Evolutionary conservation across 2,113 vertebrate genomes (phyloP).

Genomic region (Aplodontia rufa): DNA sequence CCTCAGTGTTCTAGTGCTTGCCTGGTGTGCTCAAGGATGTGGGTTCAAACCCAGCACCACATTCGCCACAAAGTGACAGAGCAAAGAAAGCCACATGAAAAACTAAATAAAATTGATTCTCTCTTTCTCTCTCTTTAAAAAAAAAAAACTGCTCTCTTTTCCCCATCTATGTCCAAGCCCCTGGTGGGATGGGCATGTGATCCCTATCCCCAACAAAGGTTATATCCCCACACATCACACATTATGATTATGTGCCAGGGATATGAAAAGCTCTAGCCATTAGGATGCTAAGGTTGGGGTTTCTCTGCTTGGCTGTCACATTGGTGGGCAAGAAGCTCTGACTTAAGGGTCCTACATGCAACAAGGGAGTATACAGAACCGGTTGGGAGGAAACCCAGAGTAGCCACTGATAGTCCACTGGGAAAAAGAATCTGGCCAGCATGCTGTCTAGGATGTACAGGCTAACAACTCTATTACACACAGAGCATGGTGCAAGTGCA

Average conservation of each 20-base stretch:
- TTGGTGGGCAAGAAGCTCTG: not conserved
- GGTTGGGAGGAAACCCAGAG: not conserved
- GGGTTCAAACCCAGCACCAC: no score
- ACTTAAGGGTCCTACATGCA: not conserved
- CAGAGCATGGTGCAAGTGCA: not conserved
- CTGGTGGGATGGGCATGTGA: not conserved
- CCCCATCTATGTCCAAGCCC: not conserved
- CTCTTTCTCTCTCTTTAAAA: no score
- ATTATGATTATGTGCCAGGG: not conserved
- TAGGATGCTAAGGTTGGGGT: not conserved
- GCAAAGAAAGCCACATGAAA: no score
- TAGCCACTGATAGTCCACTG: not conserved
- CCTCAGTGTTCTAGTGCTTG: no score
- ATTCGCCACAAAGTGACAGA: no score
- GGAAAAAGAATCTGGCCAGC: conserved; percentile 1
- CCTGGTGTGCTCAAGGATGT: no score
- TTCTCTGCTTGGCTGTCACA: not conserved
- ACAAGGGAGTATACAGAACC: not conserved
- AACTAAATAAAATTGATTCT: no score
- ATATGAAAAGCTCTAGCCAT: not conserved
- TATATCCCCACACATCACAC: not conserved
- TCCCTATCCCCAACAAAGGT: not conserved
- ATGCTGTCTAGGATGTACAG: not conserved
- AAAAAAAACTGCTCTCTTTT: not conserved
- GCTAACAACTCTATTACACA: not conserved